Base-by-base conservation (phyloP, 2,113 vertebrate species). In the Oreocharis arfaki region DNA sequence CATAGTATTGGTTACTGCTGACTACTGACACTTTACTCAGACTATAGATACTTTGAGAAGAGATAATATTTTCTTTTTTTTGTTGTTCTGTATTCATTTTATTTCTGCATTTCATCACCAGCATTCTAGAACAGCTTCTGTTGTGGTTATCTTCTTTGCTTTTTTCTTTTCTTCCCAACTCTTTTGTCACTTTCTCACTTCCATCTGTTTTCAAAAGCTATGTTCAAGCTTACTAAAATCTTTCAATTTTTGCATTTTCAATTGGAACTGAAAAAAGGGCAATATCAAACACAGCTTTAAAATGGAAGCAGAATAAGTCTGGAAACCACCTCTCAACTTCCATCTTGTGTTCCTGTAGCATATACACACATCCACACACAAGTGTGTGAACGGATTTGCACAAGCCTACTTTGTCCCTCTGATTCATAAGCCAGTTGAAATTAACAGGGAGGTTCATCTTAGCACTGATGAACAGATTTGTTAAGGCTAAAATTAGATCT, bases 131-230 rank as follows among this genome's bases (percentile, higher is more conserved):
- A 84, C 60, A 95, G 69, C 83, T 92, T 95, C 89, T 84, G 60
- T 59, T 96, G 56, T 81, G 80, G 93, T 95, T 93, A 90, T 80
- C 71, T 90, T 92, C 41, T 53, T 73, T 41, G 23, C 47, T 53
- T 61, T 47, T 69, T 84, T 84, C 6, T 5, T 21, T 6, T 8
- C 42, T 77, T 77, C 63, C 46, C 47, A 86, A 67, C 57, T 78
- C 73, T 88, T 93, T 87, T 83, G 75, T 95, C 80, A 95, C 86
- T 78, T 73, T 70, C 84, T 86, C 33, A n/a, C 74, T 86, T 90
- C 94, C 92, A 92, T 90, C 85, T 94, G 95, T 90, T 94, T 93
- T 86, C 67, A 80, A 94, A 61, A 93, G 73, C 84, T 93, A 93
- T 39, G 39, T 49, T 87, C 11, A 1, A 71, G 55, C 71, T 90